Evolutionary conservation across 2,797 vertebrate species (phyloP), one percentile per base, ranked within the genome.

Genomic region (Aulostomus chinensis): DNA sequence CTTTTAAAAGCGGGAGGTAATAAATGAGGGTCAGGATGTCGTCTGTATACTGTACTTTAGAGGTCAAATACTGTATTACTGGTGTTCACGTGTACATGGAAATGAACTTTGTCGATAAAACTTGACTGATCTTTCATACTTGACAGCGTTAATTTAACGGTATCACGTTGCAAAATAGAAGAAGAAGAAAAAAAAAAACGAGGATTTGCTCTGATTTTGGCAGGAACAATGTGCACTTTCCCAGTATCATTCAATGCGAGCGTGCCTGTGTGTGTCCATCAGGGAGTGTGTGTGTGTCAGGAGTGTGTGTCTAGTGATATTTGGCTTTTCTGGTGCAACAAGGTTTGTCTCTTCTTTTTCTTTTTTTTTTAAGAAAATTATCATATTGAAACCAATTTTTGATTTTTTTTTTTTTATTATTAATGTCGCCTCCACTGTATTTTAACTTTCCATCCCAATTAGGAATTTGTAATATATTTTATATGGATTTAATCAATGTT

Each of bases 41-140:
- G 62, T 82, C 68, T 83, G 78, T 83, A 73, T 73, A 78, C 73
- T 89, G 76, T 85, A 81, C 78, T 81, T 83, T 83, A 81, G 73
- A 85, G 81, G 78, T 86, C 65, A 84, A 65, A 89, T 86, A 89
- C 87, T 85, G 86, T 87, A 83, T 86, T 80, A 83, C 88, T 89
- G 78, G 81, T 89, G 85, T 88, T 86, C 78, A 76, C 76, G 86
- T 91, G 83, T 86, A 88, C 80, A 89, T 87, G 77, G 64, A 79
- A 73, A 64, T 64, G 76, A 84, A 78, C 64, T 52, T 72, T 78
- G 77, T 85, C 64, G 62, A 81, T 80, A 69, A 80, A 86, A 91
- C 89, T 87, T 90, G 88, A 91, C 88, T 86, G 86, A 87, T 88
- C 66, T 87, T 84, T 89, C 81, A 83, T 89, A 89, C 85, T 87